phyloP scores from a whole-genome alignment of 2,113 vertebrate species.

The Nycticryphes semicollaris region DNA sequence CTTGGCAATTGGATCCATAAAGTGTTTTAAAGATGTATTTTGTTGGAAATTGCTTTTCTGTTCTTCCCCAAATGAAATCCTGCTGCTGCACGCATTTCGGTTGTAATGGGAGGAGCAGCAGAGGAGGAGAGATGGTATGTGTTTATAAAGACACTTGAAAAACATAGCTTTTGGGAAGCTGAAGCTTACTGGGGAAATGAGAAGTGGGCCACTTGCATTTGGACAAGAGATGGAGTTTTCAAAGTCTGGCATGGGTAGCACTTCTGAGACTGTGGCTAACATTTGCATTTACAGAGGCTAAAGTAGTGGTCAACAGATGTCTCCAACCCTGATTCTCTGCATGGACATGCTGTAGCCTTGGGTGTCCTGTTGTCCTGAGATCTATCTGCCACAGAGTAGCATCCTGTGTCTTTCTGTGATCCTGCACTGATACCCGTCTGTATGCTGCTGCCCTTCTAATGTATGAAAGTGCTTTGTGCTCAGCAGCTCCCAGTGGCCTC shows the following conservation, averaged over 20 bases:
- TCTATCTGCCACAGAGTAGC: background rate
- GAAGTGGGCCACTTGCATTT: background rate
- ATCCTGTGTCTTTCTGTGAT: background rate
- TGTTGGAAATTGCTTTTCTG: constrained; percentile 40
- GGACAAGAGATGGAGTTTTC: background rate
- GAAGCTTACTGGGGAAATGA: background rate
- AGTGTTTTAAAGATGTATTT: background rate
- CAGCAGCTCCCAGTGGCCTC: background rate
- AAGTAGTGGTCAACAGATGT: background rate
- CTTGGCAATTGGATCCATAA: background rate
- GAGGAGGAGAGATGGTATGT: background rate
- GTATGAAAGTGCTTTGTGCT: background rate
- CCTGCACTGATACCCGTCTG: background rate
- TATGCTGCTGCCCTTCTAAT: background rate
- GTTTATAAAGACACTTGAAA: background rate
- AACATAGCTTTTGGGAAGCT: background rate
- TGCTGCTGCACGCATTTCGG: background rate
- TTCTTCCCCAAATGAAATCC: constrained; percentile 16
- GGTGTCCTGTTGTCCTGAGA: background rate
- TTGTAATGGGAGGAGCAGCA: background rate
- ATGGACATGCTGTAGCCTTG: background rate
- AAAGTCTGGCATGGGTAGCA: background rate
- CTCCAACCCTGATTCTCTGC: background rate
- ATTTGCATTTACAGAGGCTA: background rate
- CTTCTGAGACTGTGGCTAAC: background rate